Conservation (phyloP, 2,888 invertebrate genomes). For the Busseola fusca region DNA sequence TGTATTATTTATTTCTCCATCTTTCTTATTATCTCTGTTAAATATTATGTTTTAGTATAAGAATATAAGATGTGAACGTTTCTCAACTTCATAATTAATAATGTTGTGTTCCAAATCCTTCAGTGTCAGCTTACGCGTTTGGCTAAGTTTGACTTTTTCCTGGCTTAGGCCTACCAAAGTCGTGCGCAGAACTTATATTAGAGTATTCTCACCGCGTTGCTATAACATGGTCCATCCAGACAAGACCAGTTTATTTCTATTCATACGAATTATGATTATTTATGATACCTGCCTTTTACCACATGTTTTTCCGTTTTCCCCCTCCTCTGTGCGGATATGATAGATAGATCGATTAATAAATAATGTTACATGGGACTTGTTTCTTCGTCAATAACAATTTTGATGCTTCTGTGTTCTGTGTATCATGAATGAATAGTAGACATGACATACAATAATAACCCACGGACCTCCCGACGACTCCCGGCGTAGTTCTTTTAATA, state of each 20-base stretch:
- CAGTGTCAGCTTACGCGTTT: conserved; percentile 29
- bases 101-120: conserved; percentile 35
- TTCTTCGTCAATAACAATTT: conserved; percentile 1
- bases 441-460: background rate
- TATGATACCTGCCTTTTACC: background rate
- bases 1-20: conserved; percentile 23
- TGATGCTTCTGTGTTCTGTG: background rate
- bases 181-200: conserved; percentile 28
- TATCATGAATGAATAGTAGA: too few species aligned
- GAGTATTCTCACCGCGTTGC: conserved; percentile 28
- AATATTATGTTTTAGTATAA: conserved; percentile 24
- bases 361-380: background rate
- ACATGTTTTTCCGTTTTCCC: background rate
- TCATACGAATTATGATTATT: background rate
- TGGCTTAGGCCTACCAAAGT: conserved; percentile 32
- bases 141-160: conserved; percentile 28
- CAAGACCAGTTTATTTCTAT: conserved; percentile 33
- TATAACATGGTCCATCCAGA: conserved; percentile 4
- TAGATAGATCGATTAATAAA: background rate
- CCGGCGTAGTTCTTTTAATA: too few species aligned
- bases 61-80: background rate
- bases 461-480: background rate
- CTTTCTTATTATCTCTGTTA: conserved; percentile 18
- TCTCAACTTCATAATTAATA: conserved; percentile 14
- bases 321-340: background rate